Base-by-base conservation (phyloP, 2,113 vertebrate species). In the Sceloporus tristichus region DNA sequence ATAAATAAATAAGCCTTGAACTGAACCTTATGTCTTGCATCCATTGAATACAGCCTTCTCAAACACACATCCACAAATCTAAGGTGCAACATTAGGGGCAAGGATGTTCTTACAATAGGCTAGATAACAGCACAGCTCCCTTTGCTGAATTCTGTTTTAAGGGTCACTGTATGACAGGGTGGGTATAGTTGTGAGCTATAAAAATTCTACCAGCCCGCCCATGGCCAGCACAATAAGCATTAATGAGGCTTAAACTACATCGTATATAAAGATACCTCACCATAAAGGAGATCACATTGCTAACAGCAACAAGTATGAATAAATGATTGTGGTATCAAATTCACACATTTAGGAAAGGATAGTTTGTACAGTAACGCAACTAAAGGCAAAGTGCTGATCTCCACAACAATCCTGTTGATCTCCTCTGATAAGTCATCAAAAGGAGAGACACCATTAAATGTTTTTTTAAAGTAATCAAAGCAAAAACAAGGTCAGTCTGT, bases 231-330 rank as follows among this genome's bases (percentile, higher is more conserved):
- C 54, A 18, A 80, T 71, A 87, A 70, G 53, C 21, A 71, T 73
- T 48, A 74, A 40, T 1, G 53, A 48, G 48, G 42, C 25, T 27
- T 68, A 53, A 83, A 34, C 81, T 76, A 73, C 21, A n/a, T 48
- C 23, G 25, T 29, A 40, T 62, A 40, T 82, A 66, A 42, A 42
- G 18, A 40, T 38, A 76, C 40, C 65, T 56, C 66, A 9, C 42
- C 25, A 66, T 25, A 59, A 54, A 75, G 48, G 25, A 48, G 65
- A 70, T 40, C 70, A 82, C 0, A 0, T 10, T 85, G 79, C 87
- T 90, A 81, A 79, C 21, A 75, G 21, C 56, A 85, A 7, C 21
- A 75, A 56, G 14, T 38, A 42, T 82, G 59, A 53, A 83, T 34
- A 4, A 75, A 16, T 82, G 73, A n/a, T 0, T 74, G 71, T 0